phyloP scores from a whole-genome alignment of 1,140 invertebrate genomes.

The Bombyx mandarina region DNA sequence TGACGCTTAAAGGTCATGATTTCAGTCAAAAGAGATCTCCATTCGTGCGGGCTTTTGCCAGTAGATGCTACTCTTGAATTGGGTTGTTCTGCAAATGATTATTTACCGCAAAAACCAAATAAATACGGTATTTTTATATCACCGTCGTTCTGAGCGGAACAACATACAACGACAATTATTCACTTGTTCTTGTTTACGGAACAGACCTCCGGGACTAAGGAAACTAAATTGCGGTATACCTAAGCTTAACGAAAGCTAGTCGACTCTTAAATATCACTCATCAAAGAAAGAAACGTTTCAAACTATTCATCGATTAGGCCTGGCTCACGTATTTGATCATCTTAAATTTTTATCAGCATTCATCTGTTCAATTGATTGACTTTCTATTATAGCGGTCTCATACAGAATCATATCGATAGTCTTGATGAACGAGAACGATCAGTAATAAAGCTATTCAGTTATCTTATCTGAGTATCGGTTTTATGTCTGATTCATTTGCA shows the following conservation, averaged over 20 bases:
- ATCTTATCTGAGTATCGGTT: conserved; percentile 44
- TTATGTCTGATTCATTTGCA: conserved; percentile 19
- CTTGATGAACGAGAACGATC: conserved; percentile 29
- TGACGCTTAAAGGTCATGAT: no score
- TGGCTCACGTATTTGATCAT: neutral
- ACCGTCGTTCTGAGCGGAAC: no score
- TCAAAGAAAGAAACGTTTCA: neutral
- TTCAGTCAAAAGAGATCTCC: no score
- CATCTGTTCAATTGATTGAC: conserved; percentile 50
- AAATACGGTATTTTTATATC: no score
- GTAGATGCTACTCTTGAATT: no score
- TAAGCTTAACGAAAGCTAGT: neutral
- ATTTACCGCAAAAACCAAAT: no score
- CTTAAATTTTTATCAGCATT: conserved; percentile 10
- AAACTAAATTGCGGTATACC: neutral
- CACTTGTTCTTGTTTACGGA: neutral
- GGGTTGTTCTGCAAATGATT: no score
- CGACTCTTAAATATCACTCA: neutral
- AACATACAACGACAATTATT: neutral
- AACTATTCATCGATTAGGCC: neutral
- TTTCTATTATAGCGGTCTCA: conserved; percentile 52
- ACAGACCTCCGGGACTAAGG: neutral
- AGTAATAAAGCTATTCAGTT: conserved; percentile 47
- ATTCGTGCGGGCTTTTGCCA: no score
- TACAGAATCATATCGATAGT: conserved; percentile 50